Evolutionary conservation across 2,113 vertebrate genomes (phyloP).

Genomic region (Vidua chalybeata): DNA sequence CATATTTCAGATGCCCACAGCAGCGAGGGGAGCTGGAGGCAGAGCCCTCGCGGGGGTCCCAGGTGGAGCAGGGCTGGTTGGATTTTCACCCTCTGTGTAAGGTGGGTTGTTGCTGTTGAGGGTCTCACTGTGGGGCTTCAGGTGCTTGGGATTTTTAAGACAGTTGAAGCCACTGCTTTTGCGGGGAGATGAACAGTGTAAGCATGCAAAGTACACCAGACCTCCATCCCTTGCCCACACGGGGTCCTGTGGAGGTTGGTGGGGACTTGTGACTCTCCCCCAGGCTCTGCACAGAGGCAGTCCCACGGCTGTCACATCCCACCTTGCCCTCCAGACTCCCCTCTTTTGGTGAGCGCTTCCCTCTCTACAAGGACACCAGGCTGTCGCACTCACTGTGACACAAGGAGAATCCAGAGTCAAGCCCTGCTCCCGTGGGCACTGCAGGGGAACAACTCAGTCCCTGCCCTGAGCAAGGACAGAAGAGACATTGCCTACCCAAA

Average conservation of each 20-base stretch:
- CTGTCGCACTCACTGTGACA: not conserved
- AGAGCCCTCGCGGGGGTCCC: rapidly evolving
- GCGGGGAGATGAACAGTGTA: rapidly evolving
- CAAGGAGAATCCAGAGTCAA: not conserved
- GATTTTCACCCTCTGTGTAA: not conserved
- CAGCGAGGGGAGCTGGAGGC: not conserved
- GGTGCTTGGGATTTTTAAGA: not conserved
- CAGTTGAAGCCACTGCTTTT: not conserved
- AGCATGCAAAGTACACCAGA: not conserved
- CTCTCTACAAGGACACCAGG: not conserved
- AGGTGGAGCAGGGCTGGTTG: not conserved
- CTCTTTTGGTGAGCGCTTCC: rapidly evolving
- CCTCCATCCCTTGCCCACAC: not conserved
- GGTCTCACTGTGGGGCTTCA: not conserved
- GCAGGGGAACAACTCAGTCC: not conserved
- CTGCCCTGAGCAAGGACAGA: not conserved
- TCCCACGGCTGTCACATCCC: not conserved
- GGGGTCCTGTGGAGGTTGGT: not conserved
- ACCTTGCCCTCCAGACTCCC: not conserved
- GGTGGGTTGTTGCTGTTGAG: rapidly evolving
- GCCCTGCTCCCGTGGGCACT: not conserved
- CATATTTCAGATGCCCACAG: rapidly evolving
- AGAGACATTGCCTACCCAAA: rapidly evolving
- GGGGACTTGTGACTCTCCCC: not conserved
- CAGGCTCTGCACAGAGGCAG: not conserved